Conservation (phyloP, 1,140 invertebrate species). For the Goniozus legneri region DNA sequence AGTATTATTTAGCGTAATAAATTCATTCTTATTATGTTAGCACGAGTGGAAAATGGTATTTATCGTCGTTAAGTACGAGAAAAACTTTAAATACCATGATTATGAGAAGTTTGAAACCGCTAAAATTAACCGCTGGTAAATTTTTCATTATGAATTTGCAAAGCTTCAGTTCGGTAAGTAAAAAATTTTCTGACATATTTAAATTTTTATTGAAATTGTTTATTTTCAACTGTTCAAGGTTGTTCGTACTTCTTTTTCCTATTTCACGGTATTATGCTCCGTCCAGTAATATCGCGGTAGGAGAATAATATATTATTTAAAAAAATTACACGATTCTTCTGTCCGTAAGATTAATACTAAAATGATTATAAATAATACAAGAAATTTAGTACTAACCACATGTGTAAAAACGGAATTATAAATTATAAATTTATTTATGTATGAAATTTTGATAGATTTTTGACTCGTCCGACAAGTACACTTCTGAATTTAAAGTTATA, state of each 20-base stretch:
- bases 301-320: too few species aligned
- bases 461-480: too few species aligned
- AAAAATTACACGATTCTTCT: too few species aligned
- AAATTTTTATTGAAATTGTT: background rate
- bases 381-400: too few species aligned
- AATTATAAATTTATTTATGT: too few species aligned
- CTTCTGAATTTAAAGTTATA: too few species aligned
- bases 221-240: conserved; percentile 24
- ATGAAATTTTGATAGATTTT: too few species aligned
- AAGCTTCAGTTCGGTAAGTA: conserved; percentile 28
- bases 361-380: background rate
- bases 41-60: conserved; percentile 24
- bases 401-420: background rate
- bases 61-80: conserved; percentile 17
- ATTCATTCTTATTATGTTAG: too few species aligned
- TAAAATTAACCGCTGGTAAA: conserved; percentile 27
- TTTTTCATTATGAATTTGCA: conserved; percentile 29
- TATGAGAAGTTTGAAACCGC: conserved; percentile 17
- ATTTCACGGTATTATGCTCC: conserved; percentile 25
- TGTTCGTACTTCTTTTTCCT: conserved; percentile 24
- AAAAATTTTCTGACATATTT: background rate
- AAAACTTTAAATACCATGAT: conserved; percentile 24
- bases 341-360: background rate
- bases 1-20: too few species aligned
- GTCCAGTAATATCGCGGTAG: conserved; percentile 9